Evolutionary conservation across 2,888 invertebrate genomes (phyloP), one percentile per base, ranked within the genome.

Genomic region (Trissonchulus latispiculum): DNA sequence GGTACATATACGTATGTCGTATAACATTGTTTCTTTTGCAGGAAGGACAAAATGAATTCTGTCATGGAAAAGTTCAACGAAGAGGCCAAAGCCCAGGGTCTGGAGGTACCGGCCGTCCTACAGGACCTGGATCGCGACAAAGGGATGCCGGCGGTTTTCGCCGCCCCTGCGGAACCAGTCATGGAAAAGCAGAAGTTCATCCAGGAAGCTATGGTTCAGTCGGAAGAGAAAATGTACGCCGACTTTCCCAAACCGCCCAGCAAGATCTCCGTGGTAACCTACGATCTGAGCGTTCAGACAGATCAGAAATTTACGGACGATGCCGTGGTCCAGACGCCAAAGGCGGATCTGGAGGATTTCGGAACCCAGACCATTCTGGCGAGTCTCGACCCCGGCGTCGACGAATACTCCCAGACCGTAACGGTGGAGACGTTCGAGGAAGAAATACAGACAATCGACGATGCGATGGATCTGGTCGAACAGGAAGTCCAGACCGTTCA

Each of bases 71-170:
- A 79, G 74, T 79, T 82, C 31, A 79, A 81, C 71, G 79, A 79
- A 59, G 81, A 81, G 72, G 82, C 82, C 29, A 80, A 80, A 73
- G 80, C 79, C 66, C 77, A 78, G 36, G 80, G 80, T 29, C 71
- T 82, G 66, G 81, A 81, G 68, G 74, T 82, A 35, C 75, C 75
- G 15, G 59, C 70, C 1, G 66, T 71, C 2, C 61, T 75, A 59
- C 68, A 31, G n/a, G 37, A 74, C 28, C 2, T 75, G 33, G 72
- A 75, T 48, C 64, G 61, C 1, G 32, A 70, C 2, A 72, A 62
- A n/a, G 75, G 75, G 8, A 29, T 75, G 48, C 75, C 75, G 1
- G 29, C 32, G 1, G 61, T 74, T 0, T 31, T 75, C 1, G 68
- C 3, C 28, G 31, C 32, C 8, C 66, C 69, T 1, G 61, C 36